These are phyloP conservation scores for Anodontia alba DNA, from an alignment of 2,888 invertebrate species.

Conservation along the genomic window DNA sequence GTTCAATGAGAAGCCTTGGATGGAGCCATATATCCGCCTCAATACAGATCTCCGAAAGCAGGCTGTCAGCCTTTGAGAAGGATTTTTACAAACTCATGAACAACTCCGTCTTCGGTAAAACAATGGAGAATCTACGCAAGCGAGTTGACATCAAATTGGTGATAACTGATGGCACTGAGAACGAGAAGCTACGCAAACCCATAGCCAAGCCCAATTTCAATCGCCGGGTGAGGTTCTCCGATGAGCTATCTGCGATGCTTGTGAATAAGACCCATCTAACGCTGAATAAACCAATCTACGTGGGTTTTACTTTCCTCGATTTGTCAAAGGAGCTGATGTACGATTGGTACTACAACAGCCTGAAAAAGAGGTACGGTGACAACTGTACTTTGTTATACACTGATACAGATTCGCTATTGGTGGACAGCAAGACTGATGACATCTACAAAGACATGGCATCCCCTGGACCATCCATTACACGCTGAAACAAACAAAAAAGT, in stretches of 20 bases:
- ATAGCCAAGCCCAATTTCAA: neutral
- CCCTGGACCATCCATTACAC: conserved; percentile 40
- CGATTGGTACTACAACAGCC: conserved; percentile 65
- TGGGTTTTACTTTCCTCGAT: conserved; percentile 37
- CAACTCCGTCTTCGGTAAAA: conserved; percentile 40
- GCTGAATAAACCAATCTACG: conserved; percentile 47
- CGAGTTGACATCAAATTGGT: conserved; percentile 32
- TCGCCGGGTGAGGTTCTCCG: conserved; percentile 31
- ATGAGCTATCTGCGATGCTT: conserved; percentile 32
- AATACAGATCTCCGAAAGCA: no score
- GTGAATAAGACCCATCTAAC: conserved; percentile 40
- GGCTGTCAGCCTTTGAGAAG: conserved; percentile 78
- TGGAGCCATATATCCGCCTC: no score
- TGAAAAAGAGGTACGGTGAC: conserved; percentile 62
- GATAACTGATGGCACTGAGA: conserved; percentile 28
- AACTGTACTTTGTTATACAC: conserved; percentile 50
- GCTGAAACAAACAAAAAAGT: conserved; percentile 49
- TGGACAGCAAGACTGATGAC: conserved; percentile 62
- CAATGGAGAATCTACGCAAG: conserved; percentile 46
- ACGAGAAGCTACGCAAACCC: conserved; percentile 29
- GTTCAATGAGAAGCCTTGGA: conserved; percentile 57
- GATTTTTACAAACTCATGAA: conserved; percentile 71
- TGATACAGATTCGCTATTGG: conserved; percentile 74
- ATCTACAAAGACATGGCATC: conserved; percentile 66
- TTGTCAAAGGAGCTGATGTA: conserved; percentile 47